These are phyloP conservation scores for Decapterus maruadsi DNA, from an alignment of 2,797 vertebrate species.

Conservation along the genomic window DNA sequence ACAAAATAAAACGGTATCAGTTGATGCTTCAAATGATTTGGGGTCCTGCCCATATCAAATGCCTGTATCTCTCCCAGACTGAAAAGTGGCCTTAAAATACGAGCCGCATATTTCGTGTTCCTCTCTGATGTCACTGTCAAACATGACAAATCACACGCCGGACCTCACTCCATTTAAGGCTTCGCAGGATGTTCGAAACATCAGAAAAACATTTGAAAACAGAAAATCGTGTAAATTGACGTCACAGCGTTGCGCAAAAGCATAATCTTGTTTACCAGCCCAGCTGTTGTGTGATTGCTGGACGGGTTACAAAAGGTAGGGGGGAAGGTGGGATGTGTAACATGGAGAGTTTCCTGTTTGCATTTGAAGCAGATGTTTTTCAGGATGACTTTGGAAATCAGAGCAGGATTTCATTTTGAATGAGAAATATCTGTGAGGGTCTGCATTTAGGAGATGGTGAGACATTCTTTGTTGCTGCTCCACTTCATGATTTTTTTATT, in stretches of 20 bases:
- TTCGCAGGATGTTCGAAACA: neutral
- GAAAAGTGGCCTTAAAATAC: neutral
- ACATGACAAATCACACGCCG: neutral
- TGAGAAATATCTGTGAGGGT: neutral
- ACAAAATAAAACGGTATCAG: neutral
- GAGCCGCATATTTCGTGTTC: neutral
- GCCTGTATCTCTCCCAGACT: neutral
- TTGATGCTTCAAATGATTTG: neutral
- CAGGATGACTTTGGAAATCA: neutral
- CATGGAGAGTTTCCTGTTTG: neutral
- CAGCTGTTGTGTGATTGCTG: conserved; percentile 34
- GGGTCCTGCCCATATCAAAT: neutral
- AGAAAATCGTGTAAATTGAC: conserved; percentile 13
- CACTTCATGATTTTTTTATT: conserved; percentile 2
- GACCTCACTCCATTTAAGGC: neutral
- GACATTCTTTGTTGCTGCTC: conserved; percentile 24
- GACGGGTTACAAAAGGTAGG: conserved; percentile 1
- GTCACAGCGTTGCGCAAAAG: conserved; percentile 33
- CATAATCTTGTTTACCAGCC: conserved; percentile 11
- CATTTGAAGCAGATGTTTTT: neutral
- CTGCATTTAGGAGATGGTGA: neutral
- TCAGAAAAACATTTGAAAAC: conserved; percentile 1
- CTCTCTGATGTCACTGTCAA: neutral
- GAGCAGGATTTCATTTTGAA: conserved; percentile 7
- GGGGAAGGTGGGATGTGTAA: neutral